Percentiles rank a stretch among this genome's conserved stretches.
Conservation (phyloP, 2,888 invertebrate genomes). For the Leptinotarsa peninsularis region DNA sequence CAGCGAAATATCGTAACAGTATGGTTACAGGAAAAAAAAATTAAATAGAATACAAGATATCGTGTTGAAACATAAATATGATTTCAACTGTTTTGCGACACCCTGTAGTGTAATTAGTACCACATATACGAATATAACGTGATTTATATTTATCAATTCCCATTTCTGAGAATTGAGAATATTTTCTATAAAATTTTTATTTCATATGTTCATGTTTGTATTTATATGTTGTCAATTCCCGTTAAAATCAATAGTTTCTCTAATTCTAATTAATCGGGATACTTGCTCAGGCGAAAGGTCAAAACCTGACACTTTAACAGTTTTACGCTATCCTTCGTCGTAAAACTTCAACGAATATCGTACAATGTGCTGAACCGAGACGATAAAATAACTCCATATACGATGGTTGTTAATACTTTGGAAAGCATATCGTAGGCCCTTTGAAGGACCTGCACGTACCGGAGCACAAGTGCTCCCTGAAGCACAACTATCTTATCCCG, state of each 20-base stretch:
- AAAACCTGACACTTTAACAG: neutral
- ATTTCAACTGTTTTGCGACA: too few species aligned
- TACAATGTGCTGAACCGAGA: slow-evolving; percentile 25
- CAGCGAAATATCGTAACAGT: too few species aligned
- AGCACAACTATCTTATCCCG: slow-evolving; percentile 31
- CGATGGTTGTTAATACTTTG: slow-evolving; percentile 29
- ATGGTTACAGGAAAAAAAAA: too few species aligned
- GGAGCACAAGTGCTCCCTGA: slow-evolving; percentile 36
- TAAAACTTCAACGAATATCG: slow-evolving; percentile 20
- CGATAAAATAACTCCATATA: slow-evolving; percentile 32
- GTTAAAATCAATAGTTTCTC: neutral
- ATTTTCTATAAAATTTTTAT: too few species aligned
- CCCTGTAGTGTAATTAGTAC: too few species aligned
- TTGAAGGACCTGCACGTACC: slow-evolving; percentile 32
- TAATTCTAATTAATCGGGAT: neutral
- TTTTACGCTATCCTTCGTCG: neutral
- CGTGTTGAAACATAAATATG: too few species aligned
- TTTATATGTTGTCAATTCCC: too few species aligned
- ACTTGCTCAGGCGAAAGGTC: neutral
- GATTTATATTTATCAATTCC: too few species aligned
- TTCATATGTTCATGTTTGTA: too few species aligned
- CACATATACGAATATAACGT: too few species aligned
- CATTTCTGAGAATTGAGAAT: too few species aligned
- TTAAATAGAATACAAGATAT: too few species aligned
- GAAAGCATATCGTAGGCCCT: slow-evolving; percentile 28